Evolutionary conservation across 2,113 vertebrate species (phyloP).

Genomic region (Actinemys pallida): DNA sequence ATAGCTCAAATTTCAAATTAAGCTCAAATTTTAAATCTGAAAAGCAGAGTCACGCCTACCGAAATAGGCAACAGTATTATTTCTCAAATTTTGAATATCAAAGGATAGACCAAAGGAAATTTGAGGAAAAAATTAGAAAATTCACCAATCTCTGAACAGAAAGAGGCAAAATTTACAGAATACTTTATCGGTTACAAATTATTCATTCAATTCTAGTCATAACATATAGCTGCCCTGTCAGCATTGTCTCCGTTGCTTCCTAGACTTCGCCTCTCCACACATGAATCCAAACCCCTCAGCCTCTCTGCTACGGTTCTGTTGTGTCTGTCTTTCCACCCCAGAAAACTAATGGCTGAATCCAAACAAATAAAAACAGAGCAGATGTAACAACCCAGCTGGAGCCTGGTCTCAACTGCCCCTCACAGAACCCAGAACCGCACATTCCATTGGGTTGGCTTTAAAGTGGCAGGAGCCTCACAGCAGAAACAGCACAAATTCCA

Average conservation of each 20-base stretch:
- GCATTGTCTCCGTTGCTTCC: not conserved
- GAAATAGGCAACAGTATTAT: not conserved
- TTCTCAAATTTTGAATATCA: not conserved
- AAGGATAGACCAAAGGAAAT: not conserved
- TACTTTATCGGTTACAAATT: not conserved
- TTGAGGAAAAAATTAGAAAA: not conserved
- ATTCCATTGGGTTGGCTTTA: not conserved
- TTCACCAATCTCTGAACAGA: not conserved
- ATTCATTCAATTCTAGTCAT: not conserved
- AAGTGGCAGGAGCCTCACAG: not conserved
- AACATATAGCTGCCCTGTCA: not conserved
- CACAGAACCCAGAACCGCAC: not conserved
- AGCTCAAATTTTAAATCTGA: not conserved
- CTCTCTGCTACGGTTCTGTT: not conserved
- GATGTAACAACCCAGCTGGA: not conserved
- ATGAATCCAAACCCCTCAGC: not conserved
- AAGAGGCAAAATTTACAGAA: not conserved
- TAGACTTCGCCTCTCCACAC: not conserved
- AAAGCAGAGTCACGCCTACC: not conserved
- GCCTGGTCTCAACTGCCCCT: not conserved
- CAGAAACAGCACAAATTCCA: not conserved
- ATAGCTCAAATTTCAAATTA: not conserved
- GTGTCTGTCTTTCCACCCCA: not conserved
- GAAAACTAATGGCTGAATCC: not conserved
- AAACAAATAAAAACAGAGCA: not conserved